Evolutionary conservation across 1,140 invertebrate genomes (phyloP).

Genomic region (Acromyrmex charruanus): DNA sequence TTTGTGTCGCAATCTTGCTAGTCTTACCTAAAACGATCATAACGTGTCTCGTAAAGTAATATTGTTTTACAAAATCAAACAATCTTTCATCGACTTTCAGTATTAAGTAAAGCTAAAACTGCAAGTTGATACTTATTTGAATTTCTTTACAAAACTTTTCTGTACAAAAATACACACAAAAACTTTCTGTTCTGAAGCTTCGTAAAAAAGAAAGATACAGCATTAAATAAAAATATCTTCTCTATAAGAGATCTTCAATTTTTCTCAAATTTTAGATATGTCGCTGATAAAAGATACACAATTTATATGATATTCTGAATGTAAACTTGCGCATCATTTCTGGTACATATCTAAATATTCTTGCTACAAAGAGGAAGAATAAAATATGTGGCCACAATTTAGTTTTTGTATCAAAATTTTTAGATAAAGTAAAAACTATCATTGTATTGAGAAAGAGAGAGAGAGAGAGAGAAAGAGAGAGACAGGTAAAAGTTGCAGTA

Average conservation of each 20-base stretch:
- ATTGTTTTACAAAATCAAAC: not conserved
- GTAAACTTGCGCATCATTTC: not conserved
- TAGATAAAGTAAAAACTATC: not conserved
- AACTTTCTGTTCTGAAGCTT: not conserved
- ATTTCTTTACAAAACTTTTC: not conserved
- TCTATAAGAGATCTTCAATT: not conserved
- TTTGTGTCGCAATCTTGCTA: not conserved
- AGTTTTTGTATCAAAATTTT: not conserved
- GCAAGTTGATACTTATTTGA: not conserved
- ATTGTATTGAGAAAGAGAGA: not conserved
- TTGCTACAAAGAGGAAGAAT: not conserved
- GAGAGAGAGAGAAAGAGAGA: not conserved
- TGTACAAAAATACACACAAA: not conserved
- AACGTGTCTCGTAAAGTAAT: constrained; percentile 10
- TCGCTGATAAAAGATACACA: not conserved
- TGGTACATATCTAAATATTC: not conserved
- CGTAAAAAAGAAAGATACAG: not conserved
- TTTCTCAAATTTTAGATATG: not conserved
- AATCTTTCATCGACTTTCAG: not conserved
- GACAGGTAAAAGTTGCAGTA: constrained; percentile 13
- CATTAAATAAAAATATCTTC: constrained; percentile 5
- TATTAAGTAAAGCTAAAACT: not conserved
- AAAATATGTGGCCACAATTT: not conserved
- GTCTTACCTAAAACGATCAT: constrained; percentile 10
- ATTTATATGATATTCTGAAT: not conserved